phyloP scores from a whole-genome alignment of 2,888 invertebrate genomes.

The Erebia epiphron region DNA sequence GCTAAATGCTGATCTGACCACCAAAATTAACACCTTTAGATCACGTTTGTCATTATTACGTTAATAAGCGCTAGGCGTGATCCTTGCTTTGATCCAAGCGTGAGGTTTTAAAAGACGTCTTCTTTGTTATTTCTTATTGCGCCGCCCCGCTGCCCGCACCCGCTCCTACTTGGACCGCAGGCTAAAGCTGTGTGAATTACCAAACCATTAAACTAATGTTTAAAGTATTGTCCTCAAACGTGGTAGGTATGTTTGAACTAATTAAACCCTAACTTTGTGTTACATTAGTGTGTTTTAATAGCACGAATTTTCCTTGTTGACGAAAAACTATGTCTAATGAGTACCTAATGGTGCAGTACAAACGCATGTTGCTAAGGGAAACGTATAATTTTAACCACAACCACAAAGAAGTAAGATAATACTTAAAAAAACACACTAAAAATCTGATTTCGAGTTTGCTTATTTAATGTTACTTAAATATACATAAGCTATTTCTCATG shows the following conservation, averaged over 20 bases:
- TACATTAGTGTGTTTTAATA: neutral
- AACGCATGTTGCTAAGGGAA: neutral
- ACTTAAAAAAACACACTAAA: neutral
- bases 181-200: neutral
- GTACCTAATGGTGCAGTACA: neutral
- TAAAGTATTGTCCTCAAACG: constrained; percentile 4
- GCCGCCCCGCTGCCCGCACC: neutral
- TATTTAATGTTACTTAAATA: neutral
- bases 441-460: neutral
- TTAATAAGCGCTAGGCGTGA: too few relatives aligned
- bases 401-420: neutral
- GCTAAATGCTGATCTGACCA: too few relatives aligned
- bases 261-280: neutral
- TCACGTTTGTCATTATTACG: too few relatives aligned
- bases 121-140: too few relatives aligned
- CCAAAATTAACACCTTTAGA: too few relatives aligned
- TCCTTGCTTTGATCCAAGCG: too few relatives aligned
- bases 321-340: neutral
- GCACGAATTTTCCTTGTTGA: constrained; percentile 9
- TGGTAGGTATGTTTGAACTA: neutral
- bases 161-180: neutral
- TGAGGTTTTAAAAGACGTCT: too few relatives aligned
- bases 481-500: neutral
- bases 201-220: neutral
- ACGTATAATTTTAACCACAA: neutral